Evolutionary conservation across 2,888 invertebrate genomes (phyloP).

Genomic region (Ichneumoninae sp.): DNA sequence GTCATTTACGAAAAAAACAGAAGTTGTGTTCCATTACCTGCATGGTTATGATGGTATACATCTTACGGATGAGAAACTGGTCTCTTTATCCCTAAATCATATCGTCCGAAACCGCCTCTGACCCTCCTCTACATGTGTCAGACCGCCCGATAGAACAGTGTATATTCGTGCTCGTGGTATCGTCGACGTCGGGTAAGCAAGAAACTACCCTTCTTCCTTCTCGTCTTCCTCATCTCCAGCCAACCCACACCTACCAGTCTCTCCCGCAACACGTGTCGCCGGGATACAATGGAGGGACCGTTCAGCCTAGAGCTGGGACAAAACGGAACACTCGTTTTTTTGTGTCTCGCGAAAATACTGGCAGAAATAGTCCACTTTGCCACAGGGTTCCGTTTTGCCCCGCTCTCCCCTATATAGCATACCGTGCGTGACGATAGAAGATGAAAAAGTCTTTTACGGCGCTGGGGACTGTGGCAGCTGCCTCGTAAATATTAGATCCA

Average conservation of each 20-base stretch:
- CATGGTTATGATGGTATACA: not conserved
- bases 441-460: constrained; percentile 57
- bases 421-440: constrained; percentile 10
- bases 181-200: constrained; percentile 7
- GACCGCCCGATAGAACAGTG: not conserved
- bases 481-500: constrained; percentile 51
- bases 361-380: not conserved
- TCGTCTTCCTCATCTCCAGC: not conserved
- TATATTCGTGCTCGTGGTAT: constrained; percentile 18
- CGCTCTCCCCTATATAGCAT: not conserved
- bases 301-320: not conserved
- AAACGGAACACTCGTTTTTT: not conserved
- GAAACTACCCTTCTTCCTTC: constrained; percentile 15
- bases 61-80: not conserved
- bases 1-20: not conserved
- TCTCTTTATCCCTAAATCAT: not conserved
- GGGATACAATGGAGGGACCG: not conserved
- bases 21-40: not conserved
- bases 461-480: constrained; percentile 20
- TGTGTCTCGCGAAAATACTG: not conserved
- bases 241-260: not conserved
- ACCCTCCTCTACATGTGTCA: not conserved
- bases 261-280: constrained; percentile 2
- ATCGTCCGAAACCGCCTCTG: not conserved
- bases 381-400: not conserved